Percentiles rank a stretch among this genome's conserved stretches.
phyloP scores from a whole-genome alignment of 1,140 invertebrate species.

The Papilio glaucus region DNA sequence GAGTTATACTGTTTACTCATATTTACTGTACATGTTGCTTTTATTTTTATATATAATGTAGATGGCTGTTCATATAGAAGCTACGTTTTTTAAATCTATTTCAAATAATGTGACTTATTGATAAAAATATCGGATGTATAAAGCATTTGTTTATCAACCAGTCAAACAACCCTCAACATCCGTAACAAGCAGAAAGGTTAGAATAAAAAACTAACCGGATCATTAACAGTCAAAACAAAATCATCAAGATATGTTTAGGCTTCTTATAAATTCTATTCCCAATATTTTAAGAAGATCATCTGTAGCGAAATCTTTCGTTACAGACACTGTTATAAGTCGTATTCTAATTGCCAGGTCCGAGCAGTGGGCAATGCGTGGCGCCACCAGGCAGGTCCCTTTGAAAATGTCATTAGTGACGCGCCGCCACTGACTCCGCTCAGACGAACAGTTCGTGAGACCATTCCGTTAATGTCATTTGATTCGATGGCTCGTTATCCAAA shows the following conservation, averaged over 20 bases:
- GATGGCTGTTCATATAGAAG: background rate
- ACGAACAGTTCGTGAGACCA: background rate
- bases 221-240: too few relatives aligned
- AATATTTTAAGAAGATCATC: background rate
- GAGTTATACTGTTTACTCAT: background rate
- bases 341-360: constrained; percentile 10
- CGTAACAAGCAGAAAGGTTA: too few relatives aligned
- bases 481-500: constrained; percentile 36
- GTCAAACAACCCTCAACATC: too few relatives aligned
- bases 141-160: too few relatives aligned
- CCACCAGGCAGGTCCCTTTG: constrained; percentile 52
- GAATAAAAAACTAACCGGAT: too few relatives aligned
- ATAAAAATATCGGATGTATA: too few relatives aligned
- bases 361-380: constrained; percentile 8
- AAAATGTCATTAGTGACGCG: constrained; percentile 66
- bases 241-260: too few relatives aligned
- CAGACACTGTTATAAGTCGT: background rate
- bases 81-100: too few relatives aligned
- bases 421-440: constrained; percentile 24
- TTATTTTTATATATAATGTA: background rate
- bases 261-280: background rate
- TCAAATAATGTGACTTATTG: too few relatives aligned
- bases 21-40: background rate
- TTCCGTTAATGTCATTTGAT: constrained; percentile 34
- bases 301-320: background rate